Evolutionary conservation across 2,797 vertebrate genomes (phyloP).

Genomic region (Gymnoscopelus braueri): DNA sequence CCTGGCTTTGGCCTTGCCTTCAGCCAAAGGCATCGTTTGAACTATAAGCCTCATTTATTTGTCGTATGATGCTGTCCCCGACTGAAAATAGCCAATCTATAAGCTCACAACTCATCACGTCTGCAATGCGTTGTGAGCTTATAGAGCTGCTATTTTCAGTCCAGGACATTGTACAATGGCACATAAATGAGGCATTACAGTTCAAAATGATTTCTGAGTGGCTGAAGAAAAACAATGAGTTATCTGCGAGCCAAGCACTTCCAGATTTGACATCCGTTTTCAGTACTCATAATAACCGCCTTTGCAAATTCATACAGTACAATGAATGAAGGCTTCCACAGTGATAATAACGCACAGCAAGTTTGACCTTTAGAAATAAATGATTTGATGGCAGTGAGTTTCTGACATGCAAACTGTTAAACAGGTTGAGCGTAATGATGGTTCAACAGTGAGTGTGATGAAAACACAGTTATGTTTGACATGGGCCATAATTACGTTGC

Average conservation of each 20-base stretch:
- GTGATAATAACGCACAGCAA: background rate
- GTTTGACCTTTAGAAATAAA: constrained; percentile 9
- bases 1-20: constrained; percentile 1
- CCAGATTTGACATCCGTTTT: background rate
- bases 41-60: background rate
- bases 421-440: constrained; percentile 1
- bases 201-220: constrained; percentile 3
- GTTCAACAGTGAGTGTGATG: constrained; percentile 3
- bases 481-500: background rate
- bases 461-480: constrained; percentile 1
- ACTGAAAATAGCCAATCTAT: too few relatives aligned
- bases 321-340: background rate
- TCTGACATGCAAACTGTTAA: constrained; percentile 5
- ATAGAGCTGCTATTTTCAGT: too few relatives aligned
- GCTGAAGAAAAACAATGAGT: background rate
- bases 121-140: too few relatives aligned
- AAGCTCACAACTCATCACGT: too few relatives aligned
- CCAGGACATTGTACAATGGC: too few relatives aligned
- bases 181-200: background rate
- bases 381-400: background rate
- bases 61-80: too few relatives aligned
- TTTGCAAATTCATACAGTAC: background rate
- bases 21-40: constrained; percentile 33
- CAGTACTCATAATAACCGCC: background rate
- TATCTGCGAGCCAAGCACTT: background rate